Percentiles rank a stretch among this genome's conserved stretches.
These are phyloP conservation scores for Drusus annulatus DNA, from an alignment of 1,140 invertebrate genomes.

Conservation along the genomic window DNA sequence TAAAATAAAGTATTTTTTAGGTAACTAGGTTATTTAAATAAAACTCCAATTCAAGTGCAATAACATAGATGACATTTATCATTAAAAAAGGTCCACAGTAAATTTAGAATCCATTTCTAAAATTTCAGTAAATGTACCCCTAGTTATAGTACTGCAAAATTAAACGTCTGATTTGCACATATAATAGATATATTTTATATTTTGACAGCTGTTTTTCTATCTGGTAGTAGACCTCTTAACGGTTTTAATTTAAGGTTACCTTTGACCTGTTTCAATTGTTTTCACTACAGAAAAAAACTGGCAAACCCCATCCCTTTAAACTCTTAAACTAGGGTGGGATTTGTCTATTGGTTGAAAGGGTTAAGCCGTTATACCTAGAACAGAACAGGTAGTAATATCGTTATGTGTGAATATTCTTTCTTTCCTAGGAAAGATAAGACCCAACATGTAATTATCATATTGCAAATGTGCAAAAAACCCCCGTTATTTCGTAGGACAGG, in stretches of 20 bases:
- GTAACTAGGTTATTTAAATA: no score
- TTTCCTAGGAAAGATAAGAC: neutral
- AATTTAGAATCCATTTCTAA: no score
- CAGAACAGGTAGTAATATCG: neutral
- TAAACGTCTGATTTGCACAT: neutral
- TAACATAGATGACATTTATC: no score
- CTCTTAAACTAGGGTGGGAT: neutral
- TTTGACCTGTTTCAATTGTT: constrained; percentile 5
- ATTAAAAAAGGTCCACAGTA: no score
- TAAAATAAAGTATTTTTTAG: no score
- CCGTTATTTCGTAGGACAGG: constrained; percentile 16
- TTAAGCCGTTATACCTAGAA: constrained; percentile 19
- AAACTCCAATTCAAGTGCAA: no score
- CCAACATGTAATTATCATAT: neutral
- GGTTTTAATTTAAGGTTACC: constrained; percentile 1
- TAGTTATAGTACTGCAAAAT: neutral
- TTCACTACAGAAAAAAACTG: neutral
- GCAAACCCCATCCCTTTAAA: neutral
- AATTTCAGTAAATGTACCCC: no score
- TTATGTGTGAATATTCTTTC: neutral
- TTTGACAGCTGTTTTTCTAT: neutral
- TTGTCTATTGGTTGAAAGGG: neutral
- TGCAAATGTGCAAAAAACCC: constrained; percentile 34
- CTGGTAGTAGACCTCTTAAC: neutral
- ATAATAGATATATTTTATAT: no score